A percentile compares a stretch with the other conserved stretches of the same genome.
Evolutionary conservation across 1,140 invertebrate species (phyloP).

Genomic region (Bombus superbus): DNA sequence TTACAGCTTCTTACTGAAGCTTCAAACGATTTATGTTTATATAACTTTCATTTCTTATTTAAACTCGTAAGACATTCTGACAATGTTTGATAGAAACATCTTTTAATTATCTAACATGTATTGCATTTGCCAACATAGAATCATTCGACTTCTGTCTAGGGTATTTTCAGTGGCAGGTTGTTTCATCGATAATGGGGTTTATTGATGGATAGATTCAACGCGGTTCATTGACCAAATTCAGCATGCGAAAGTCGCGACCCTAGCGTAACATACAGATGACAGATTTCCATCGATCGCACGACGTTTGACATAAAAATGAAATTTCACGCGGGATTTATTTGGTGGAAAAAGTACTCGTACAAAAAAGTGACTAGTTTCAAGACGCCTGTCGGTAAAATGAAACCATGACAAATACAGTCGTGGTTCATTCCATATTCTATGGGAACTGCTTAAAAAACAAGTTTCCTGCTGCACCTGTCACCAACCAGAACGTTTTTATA

Average conservation of each 20-base stretch:
- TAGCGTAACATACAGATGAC: too few species aligned
- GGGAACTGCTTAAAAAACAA: slow-evolving; percentile 21
- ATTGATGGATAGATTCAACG: too few species aligned
- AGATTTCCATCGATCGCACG: neutral
- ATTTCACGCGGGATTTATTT: neutral
- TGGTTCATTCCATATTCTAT: neutral
- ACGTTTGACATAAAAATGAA: too few species aligned
- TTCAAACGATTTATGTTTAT: neutral
- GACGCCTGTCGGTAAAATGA: neutral
- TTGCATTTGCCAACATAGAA: too few species aligned
- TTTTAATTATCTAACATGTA: neutral
- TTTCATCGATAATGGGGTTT: neutral
- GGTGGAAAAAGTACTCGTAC: neutral
- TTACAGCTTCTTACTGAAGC: neutral
- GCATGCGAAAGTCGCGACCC: neutral
- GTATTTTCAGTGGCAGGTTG: neutral
- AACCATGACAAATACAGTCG: neutral
- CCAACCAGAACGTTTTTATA: slow-evolving; percentile 1
- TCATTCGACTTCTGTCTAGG: neutral
- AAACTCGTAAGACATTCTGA: too few species aligned
- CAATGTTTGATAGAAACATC: neutral
- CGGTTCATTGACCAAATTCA: neutral
- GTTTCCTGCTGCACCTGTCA: slow-evolving; percentile 41
- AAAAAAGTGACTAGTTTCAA: neutral
- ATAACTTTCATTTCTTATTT: neutral